Evolutionary conservation across 1,140 invertebrate species (phyloP).

Genomic region (Choristoneura fumiferana): DNA sequence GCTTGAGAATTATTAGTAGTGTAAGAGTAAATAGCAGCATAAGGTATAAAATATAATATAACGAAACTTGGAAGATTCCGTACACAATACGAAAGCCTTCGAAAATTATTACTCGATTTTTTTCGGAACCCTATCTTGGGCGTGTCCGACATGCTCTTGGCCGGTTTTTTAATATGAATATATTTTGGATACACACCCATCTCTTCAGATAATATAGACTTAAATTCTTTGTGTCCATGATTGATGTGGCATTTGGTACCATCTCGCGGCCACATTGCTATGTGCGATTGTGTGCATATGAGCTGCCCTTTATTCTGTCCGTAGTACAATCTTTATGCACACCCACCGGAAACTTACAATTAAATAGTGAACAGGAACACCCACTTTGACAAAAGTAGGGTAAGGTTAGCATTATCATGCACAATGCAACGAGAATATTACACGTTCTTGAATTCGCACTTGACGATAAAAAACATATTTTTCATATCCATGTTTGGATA

Average conservation of each 20-base stretch:
- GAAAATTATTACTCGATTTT: too few relatives aligned
- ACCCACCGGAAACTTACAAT: constrained; percentile 52
- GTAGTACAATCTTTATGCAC: constrained; percentile 34
- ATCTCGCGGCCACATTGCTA: constrained; percentile 9
- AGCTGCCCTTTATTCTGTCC: constrained; percentile 36
- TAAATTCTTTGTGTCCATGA: constrained; percentile 25
- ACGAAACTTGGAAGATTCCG: too few relatives aligned
- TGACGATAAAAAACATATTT: background rate
- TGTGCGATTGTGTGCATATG: constrained; percentile 61
- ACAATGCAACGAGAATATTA: background rate
- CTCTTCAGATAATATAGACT: constrained; percentile 10
- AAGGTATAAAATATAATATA: too few relatives aligned
- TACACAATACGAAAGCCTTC: too few relatives aligned
- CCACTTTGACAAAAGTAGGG: constrained; percentile 40
- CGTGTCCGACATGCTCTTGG: too few relatives aligned
- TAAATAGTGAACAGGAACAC: constrained; percentile 39
- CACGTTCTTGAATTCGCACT: background rate
- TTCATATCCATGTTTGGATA: constrained; percentile 32
- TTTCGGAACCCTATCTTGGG: too few relatives aligned
- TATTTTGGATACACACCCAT: too few relatives aligned
- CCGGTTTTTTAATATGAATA: too few relatives aligned
- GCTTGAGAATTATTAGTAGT: too few relatives aligned
- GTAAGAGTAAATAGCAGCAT: too few relatives aligned
- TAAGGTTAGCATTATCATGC: constrained; percentile 46
- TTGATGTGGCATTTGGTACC: constrained; percentile 32